A percentile compares a stretch with the other conserved stretches of the same genome.
Evolutionary conservation across 2,888 invertebrate species (phyloP).

Genomic region (Metellina segmentata): DNA sequence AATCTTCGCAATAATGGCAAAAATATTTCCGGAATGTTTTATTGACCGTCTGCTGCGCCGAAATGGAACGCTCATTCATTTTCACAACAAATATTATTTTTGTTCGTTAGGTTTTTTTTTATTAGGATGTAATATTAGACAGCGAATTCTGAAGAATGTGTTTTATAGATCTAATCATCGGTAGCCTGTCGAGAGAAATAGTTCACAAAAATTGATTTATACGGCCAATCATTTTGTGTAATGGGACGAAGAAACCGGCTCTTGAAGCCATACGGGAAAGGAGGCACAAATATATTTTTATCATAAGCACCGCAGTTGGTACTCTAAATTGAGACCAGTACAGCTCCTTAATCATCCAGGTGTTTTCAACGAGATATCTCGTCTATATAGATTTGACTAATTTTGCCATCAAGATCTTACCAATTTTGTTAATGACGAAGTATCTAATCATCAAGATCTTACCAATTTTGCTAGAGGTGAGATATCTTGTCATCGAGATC

Average conservation of each 20-base stretch:
- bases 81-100: background rate
- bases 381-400: no score
- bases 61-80: background rate
- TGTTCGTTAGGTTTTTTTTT: no score
- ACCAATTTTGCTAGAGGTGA: no score
- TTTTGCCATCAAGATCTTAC: no score
- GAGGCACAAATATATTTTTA: background rate
- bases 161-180: background rate
- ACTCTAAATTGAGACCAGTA: no score
- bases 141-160: background rate
- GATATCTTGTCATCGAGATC: no score
- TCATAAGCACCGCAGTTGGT: background rate
- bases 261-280: background rate
- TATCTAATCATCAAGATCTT: no score
- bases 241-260: no score
- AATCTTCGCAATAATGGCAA: background rate
- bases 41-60: background rate
- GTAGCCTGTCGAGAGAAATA: background rate
- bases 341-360: no score
- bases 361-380: no score
- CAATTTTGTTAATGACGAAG: no score
- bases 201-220: background rate
- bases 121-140: background rate
- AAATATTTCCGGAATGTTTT: background rate
- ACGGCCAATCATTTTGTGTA: background rate